Percentiles rank a stretch among this genome's conserved stretches.
Conservation (phyloP, 2,797 vertebrate genomes). For the Xerus rutilus region DNA sequence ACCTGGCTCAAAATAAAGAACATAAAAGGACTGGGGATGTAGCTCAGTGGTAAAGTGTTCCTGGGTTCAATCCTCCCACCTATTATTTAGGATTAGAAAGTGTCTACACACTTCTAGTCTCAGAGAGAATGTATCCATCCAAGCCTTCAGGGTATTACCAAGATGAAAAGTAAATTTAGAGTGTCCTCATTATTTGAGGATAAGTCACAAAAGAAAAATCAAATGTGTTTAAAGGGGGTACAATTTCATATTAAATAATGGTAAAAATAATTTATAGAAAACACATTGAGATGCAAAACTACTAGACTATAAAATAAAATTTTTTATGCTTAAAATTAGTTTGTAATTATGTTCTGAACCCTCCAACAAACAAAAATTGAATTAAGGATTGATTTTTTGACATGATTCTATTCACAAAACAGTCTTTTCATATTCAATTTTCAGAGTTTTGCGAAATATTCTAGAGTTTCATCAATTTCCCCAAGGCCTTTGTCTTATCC, state of each 20-base stretch:
- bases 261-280: background rate
- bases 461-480: background rate
- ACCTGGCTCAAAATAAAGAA: too few species aligned
- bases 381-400: background rate
- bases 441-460: constrained; percentile 15
- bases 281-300: background rate
- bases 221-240: background rate
- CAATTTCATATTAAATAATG: background rate
- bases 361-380: background rate
- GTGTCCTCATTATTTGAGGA: background rate
- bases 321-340: background rate
- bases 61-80: too few species aligned
- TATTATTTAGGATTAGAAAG: background rate
- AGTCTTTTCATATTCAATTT: background rate
- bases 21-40: too few species aligned
- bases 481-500: background rate
- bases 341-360: background rate
- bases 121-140: background rate
- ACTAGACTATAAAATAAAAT: background rate
- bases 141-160: background rate
- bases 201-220: background rate
- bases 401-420: constrained; percentile 33
- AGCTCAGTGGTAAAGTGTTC: too few species aligned
- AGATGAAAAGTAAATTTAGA: background rate
- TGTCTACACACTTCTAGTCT: background rate